Evolutionary conservation across 2,888 invertebrate species (phyloP).

Genomic region (Cataglyphis livida): DNA sequence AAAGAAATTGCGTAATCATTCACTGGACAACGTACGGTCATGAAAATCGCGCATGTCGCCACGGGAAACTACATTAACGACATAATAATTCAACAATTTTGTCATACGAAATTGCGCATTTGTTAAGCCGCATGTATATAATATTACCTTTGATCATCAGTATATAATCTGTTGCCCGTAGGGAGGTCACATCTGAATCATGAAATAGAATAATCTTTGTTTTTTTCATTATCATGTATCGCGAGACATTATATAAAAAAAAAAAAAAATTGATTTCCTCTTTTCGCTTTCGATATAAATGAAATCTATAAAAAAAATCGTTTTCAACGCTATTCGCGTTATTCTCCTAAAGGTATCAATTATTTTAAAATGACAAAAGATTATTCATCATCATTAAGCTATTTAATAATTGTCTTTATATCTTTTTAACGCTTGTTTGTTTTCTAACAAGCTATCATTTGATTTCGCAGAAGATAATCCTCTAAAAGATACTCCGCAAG

Average conservation of each 20-base stretch:
- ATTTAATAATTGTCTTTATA: not conserved
- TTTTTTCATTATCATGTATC: not conserved
- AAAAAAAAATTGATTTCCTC: not conserved
- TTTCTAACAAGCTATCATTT: not conserved
- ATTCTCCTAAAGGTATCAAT: not conserved
- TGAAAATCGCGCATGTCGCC: not conserved
- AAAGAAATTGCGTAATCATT: slow-evolving; percentile 20
- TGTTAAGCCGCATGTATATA: slow-evolving; percentile 20
- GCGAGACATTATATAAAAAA: not conserved
- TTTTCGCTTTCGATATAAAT: not conserved
- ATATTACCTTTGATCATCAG: slow-evolving; percentile 23
- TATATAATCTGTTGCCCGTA: slow-evolving; percentile 28
- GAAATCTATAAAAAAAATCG: not conserved
- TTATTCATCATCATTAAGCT: not conserved
- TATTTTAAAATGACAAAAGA: not conserved
- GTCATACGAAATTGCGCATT: not conserved
- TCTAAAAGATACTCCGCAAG: not conserved
- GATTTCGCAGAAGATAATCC: not conserved
- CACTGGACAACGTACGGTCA: not conserved
- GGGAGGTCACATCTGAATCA: not conserved
- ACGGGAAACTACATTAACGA: slow-evolving; percentile 5
- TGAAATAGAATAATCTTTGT: slow-evolving; percentile 6
- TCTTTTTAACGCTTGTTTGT: not conserved
- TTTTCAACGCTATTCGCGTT: not conserved
- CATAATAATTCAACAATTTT: slow-evolving; percentile 23